A percentile compares a stretch with the other conserved stretches of the same genome.
Evolutionary conservation across 2,113 vertebrate species (phyloP).

Genomic region (Microcebus murinus): DNA sequence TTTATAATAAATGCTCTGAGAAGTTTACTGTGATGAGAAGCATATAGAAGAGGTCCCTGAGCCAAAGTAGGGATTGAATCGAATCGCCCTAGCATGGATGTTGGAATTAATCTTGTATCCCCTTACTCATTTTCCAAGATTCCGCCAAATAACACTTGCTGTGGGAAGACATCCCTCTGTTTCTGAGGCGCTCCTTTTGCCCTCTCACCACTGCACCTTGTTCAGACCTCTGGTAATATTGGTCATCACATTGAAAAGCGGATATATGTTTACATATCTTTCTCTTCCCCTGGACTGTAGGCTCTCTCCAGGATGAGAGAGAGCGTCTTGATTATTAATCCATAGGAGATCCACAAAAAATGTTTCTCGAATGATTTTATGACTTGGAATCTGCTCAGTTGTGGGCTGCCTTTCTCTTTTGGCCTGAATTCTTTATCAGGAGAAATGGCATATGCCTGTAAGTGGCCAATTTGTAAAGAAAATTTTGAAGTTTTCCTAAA

Average conservation of each 20-base stretch:
- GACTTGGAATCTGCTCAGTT: not conserved
- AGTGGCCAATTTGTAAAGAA: not conserved
- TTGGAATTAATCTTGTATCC: not conserved
- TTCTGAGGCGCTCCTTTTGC: not conserved
- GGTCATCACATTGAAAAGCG: not conserved
- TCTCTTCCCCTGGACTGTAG: not conserved
- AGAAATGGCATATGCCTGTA: not conserved
- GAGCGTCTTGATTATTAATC: not conserved
- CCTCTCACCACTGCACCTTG: not conserved
- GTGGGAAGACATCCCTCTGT: not conserved
- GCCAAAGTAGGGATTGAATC: not conserved
- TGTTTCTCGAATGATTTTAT: not conserved
- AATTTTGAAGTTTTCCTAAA: constrained; percentile 9
- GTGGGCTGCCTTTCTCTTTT: not conserved
- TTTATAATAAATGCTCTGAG: not conserved
- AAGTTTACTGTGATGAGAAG: not conserved
- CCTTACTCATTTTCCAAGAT: not conserved
- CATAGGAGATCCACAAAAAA: not conserved
- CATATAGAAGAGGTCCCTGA: not conserved
- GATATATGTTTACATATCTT: not conserved
- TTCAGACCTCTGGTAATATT: not conserved
- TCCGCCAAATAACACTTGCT: not conserved
- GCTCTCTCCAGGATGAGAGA: not conserved
- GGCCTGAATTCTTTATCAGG: not conserved
- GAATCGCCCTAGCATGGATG: not conserved